Percentiles rank a stretch among this genome's conserved stretches.
phyloP scores from a whole-genome alignment of 2,113 vertebrate genomes.

The Marmota monax region DNA sequence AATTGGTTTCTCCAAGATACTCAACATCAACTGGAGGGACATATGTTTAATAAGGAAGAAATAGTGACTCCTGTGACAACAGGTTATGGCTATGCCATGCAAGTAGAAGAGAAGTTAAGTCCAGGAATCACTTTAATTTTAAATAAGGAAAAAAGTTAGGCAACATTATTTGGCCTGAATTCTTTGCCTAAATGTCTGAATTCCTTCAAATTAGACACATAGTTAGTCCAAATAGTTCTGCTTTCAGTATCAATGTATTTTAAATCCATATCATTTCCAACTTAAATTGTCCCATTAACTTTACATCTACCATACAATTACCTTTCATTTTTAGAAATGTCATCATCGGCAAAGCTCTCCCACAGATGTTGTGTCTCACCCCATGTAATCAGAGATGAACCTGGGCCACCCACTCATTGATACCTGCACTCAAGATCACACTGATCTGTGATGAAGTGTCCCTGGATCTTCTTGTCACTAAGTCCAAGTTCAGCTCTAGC shows the following conservation, averaged over 20 bases:
- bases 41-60: background rate
- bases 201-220: slow-evolving; percentile 9
- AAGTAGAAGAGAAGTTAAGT: background rate
- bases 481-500: background rate
- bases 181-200: slow-evolving; percentile 18
- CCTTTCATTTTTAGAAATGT: background rate
- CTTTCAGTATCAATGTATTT: slow-evolving; percentile 38
- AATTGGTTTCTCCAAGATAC: background rate
- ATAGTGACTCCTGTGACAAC: background rate
- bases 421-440: background rate
- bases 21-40: background rate
- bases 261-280: slow-evolving; percentile 19
- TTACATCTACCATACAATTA: slow-evolving; percentile 9
- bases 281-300: slow-evolving; percentile 24
- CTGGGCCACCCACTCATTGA: background rate
- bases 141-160: slow-evolving; percentile 36
- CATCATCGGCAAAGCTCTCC: background rate
- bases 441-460: background rate
- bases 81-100: background rate
- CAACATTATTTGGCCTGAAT: background rate
- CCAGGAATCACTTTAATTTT: background rate
- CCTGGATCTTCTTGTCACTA: background rate
- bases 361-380: background rate
- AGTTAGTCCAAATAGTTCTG: slow-evolving; percentile 31
- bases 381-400: background rate